These are phyloP conservation scores for Amphiprion ocellaris DNA, from an alignment of 2,113 vertebrate species.

Conservation along the genomic window DNA sequence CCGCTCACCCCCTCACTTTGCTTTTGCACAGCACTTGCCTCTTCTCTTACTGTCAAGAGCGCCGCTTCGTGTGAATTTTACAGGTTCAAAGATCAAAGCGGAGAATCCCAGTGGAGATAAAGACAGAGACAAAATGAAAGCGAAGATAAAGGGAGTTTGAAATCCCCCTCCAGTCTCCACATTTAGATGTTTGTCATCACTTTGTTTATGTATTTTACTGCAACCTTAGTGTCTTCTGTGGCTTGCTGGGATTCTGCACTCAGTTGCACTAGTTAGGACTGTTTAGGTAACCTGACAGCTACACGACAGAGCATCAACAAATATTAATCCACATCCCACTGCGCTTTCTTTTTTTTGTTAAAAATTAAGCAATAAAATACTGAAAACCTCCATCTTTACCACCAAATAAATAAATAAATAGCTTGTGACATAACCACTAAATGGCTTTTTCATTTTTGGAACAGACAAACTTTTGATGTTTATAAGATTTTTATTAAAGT, in stretches of 20 bases:
- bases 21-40: constrained; percentile 70
- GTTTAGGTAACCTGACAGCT: constrained; percentile 48
- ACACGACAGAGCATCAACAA: constrained; percentile 29
- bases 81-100: constrained; percentile 78
- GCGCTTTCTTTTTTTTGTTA: neutral
- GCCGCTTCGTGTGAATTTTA: constrained; percentile 69
- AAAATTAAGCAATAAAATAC: neutral
- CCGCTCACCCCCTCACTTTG: constrained; percentile 72
- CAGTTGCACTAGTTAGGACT: constrained; percentile 52
- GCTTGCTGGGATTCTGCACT: constrained; percentile 37
- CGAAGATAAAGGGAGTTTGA: constrained; percentile 62
- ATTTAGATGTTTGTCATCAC: constrained; percentile 72
- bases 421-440: constrained; percentile 20
- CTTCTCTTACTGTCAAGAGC: constrained; percentile 69
- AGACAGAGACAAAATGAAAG: constrained; percentile 67
- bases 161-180: constrained; percentile 70
- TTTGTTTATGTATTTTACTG: constrained; percentile 67
- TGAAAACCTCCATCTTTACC: neutral
- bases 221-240: constrained; percentile 32
- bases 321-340: constrained; percentile 36
- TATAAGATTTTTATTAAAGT: constrained; percentile 57
- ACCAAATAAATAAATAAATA: neutral
- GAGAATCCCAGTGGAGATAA: constrained; percentile 62
- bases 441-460: constrained; percentile 15
- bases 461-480: constrained; percentile 31